Base-by-base conservation (phyloP, 2,113 vertebrate genomes). In the Polypterus senegalus region DNA sequence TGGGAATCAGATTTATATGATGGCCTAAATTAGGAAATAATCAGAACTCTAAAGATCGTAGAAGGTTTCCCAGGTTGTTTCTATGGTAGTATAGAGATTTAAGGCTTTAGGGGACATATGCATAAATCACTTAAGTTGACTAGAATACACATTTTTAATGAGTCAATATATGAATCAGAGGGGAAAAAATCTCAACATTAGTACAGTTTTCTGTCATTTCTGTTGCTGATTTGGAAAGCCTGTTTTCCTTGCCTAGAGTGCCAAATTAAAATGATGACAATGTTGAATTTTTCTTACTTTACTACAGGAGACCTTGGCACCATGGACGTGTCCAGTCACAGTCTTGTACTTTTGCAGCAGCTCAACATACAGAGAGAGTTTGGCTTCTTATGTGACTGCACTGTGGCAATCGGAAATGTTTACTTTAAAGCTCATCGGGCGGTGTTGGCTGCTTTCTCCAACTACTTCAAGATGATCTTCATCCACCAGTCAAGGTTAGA, bases 381-480 rank as follows among this genome's bases (percentile, higher is more conserved):
- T 65, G 95, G 95, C 59, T 98, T 98, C 78, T 85, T 98, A 69
- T 98, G 95, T 52, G 95, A 98, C 76, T 98, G 95, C 78, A 97
- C 93, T 0, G 92, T 98, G 58, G 94, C 95, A 63, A 97, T 98
- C 61, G 94, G 95, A 65, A 95, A 98, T 67, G 93, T 98, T 61
- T 97, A 97, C 80, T 98, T 98, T 78, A 97, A 97, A 78, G 95
- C 95, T 60, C 95, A 98, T 76, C 86, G 93, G 58, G 93, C 95
- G 1, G 96, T 98, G 57, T 88, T 98, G 45, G 96, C 96, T 59
- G 89, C 94, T 61, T 98, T 97, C 79, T 97, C 93, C 69, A 98
- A 94, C 89, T 98, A 98, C 84, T 98, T 98, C 85, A 97, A 97
- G 83, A 98, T 98, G 96, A 97, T 98, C 86, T 98, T 98, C 84